Percentiles rank a stretch among this genome's conserved stretches.
These are phyloP conservation scores for Pelecanus crispus DNA, from an alignment of 2,113 vertebrate genomes.

Conservation along the genomic window DNA sequence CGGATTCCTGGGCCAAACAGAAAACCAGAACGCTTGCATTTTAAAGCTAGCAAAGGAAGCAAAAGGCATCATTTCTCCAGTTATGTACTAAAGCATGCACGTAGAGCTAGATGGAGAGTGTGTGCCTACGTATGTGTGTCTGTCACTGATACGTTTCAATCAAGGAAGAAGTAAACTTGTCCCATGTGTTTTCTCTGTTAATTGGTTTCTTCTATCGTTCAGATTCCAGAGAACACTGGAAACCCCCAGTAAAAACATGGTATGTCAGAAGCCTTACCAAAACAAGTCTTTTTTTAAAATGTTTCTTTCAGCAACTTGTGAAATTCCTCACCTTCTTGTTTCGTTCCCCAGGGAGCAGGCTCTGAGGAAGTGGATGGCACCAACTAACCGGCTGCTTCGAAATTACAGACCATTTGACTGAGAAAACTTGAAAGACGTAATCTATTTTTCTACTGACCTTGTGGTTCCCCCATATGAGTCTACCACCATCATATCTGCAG, in stretches of 20 bases:
- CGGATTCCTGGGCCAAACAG: not conserved
- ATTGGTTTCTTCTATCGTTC: conserved; percentile 47
- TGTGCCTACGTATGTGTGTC: not conserved
- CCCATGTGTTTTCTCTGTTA: conserved; percentile 47
- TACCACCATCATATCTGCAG: not conserved
- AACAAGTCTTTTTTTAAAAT: not conserved
- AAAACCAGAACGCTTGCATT: not conserved
- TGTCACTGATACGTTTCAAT: not conserved
- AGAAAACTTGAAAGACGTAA: not conserved
- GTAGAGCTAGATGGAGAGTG: not conserved
- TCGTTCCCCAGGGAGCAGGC: not conserved
- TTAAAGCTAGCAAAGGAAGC: not conserved
- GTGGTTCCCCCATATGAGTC: not conserved
- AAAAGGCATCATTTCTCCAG: not conserved
- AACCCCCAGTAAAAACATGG: not conserved
- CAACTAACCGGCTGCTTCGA: conserved; percentile 20
- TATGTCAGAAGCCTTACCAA: conserved; percentile 14
- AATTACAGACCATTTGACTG: conserved; percentile 9
- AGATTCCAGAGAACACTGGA: conserved; percentile 3
- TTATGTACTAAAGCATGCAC: not conserved
- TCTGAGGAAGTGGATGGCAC: not conserved
- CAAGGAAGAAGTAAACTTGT: conserved; percentile 35
- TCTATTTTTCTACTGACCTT: conserved; percentile 24
- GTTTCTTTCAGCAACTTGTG: conserved; percentile 51
- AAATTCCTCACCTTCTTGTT: conserved; percentile 64